Conservation (phyloP, 35 echinoderm and acorn worm genomes). For the Ophiothrix spiculata region DNA sequence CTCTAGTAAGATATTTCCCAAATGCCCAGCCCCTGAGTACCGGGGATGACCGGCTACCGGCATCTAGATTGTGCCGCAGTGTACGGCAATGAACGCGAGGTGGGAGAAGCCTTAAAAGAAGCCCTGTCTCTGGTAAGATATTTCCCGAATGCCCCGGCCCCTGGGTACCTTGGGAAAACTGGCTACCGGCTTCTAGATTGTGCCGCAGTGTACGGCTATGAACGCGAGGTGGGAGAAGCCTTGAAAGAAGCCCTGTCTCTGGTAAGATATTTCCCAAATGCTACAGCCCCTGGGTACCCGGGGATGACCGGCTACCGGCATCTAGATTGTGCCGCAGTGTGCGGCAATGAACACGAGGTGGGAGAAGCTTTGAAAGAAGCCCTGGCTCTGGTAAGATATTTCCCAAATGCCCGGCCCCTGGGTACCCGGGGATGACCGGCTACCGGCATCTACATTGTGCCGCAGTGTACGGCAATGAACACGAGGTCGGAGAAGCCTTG, state of each 20-base stretch:
- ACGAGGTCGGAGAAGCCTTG: not conserved
- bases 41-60: too few relatives aligned
- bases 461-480: not conserved
- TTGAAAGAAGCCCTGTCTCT: not conserved
- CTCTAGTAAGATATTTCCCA: not conserved
- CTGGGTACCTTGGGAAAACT: too few relatives aligned
- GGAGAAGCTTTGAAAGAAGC: not conserved
- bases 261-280: too few relatives aligned
- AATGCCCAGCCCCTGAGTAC: too few relatives aligned
- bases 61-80: too few relatives aligned
- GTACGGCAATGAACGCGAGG: not conserved
- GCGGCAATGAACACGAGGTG: not conserved
- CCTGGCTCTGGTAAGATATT: not conserved
- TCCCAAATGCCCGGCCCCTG: too few relatives aligned
- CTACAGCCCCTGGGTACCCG: too few relatives aligned
- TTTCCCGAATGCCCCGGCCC: too few relatives aligned
- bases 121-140: not conserved
- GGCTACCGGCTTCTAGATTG: too few relatives aligned
- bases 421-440: too few relatives aligned
- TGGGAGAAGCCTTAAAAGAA: not conserved
- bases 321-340: too few relatives aligned
- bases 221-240: not conserved
- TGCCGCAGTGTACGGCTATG: not conserved
- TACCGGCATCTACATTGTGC: not conserved
- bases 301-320: too few relatives aligned